These are phyloP conservation scores for Micrasema longulum DNA, from an alignment of 1,140 invertebrate species.

Conservation along the genomic window DNA sequence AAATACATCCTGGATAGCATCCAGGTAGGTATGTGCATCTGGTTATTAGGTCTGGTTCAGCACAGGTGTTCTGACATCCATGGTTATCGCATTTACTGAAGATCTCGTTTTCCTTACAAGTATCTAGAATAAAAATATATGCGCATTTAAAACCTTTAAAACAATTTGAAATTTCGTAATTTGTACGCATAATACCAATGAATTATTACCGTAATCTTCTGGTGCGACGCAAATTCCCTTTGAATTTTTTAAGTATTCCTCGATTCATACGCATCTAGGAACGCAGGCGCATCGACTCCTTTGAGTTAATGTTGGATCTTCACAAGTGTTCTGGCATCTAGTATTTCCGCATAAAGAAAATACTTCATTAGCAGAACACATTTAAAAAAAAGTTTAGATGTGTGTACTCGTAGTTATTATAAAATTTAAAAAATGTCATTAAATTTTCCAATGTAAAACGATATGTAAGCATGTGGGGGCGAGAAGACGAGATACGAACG, in stretches of 20 bases:
- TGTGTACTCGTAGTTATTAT: too few relatives aligned
- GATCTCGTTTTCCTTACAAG: slow-evolving; percentile 35
- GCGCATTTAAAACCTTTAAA: neutral
- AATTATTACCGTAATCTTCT: slow-evolving; percentile 40
- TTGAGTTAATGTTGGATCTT: neutral
- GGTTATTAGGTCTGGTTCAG: slow-evolving; percentile 15
- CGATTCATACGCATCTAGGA: slow-evolving; percentile 26
- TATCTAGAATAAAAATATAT: slow-evolving; percentile 7
- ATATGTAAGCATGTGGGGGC: too few relatives aligned
- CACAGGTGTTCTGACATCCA: slow-evolving; percentile 39
- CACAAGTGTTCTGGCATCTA: slow-evolving; percentile 46
- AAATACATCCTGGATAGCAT: slow-evolving; percentile 43
- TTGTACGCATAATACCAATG: too few relatives aligned
- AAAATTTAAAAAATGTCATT: too few relatives aligned
- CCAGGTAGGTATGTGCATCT: slow-evolving; percentile 2
- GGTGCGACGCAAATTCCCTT: slow-evolving; percentile 39
- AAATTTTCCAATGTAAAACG: too few relatives aligned
- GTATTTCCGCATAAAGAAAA: slow-evolving; percentile 45
- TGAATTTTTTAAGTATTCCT: slow-evolving; percentile 42
- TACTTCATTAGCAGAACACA: slow-evolving; percentile 25
- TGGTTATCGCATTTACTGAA: slow-evolving; percentile 38
- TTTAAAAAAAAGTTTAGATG: too few relatives aligned
- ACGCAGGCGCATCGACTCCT: slow-evolving; percentile 10
- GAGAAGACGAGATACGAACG: too few relatives aligned
- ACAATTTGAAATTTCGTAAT: too few relatives aligned